Evolutionary conservation across 2,888 invertebrate species (phyloP), one percentile per base, ranked within the genome.

Genomic region (Sphaerophoria taeniata): DNA sequence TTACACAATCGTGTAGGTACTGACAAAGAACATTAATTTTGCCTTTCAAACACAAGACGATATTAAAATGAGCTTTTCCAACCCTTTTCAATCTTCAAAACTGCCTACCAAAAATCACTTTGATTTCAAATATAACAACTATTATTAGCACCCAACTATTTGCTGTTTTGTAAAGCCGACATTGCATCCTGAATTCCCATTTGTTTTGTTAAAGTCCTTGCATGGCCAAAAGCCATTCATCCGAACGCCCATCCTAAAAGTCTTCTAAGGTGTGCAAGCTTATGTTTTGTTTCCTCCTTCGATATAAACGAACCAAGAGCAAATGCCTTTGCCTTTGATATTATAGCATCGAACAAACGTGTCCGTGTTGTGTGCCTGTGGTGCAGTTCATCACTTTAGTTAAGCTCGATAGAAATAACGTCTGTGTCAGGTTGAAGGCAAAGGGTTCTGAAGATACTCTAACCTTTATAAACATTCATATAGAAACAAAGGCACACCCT

Each of bases 231-330:
- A 72, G 88, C 85, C 87, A 88, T 88, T 88, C 85, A 87, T 87
- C 85, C 70, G 58, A 71, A 85, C 78, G 84, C 84, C 85, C 81
- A 81, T 78, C 81, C 81, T 70, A 87, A 83, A 87, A 87, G 70
- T 67, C 36, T 67, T 76, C 79, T 73, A 85, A 88, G 88, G 88
- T 88, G 88, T 88, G 87, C 88, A 88, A 88, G 88, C 87, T 88
- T 83, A 87, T 88, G 88, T 87, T 87, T 81, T 82, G 77, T 75
- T 85, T 81, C 88, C 84, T 79, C 75, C 63, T 51, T 9, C 65
- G 65, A 58, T n/a, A 71, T 53, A 61, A 56, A 51, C 11, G 5
- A 12, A 12, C 14, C 12, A 71, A 53, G 56, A 56, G 51, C 11
- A 9, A 12, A 12, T 16, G n/a, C 45, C 45, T 33, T 33, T 45